Evolutionary conservation across 1,140 invertebrate species (phyloP).

Genomic region (Hydropsyche tenuis): DNA sequence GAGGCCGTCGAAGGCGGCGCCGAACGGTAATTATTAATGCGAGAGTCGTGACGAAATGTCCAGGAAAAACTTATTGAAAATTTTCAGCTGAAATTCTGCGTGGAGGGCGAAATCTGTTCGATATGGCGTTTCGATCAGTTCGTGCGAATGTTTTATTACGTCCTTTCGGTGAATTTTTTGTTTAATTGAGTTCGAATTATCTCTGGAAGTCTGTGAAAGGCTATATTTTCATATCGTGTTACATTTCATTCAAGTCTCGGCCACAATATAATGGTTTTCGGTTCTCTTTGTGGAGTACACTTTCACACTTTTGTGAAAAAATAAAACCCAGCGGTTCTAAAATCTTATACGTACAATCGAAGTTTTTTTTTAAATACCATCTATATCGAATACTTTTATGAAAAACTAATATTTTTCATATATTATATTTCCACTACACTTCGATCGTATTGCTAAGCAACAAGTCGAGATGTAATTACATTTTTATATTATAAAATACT

Average conservation of each 20-base stretch:
- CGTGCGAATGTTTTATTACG: too few species aligned
- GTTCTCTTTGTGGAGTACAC: slow-evolving; percentile 29
- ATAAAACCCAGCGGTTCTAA: not conserved
- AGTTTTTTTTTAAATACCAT: not conserved
- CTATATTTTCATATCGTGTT: slow-evolving; percentile 45
- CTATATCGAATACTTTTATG: not conserved
- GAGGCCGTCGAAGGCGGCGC: too few species aligned
- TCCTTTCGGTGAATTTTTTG: too few species aligned
- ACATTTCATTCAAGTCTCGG: slow-evolving; percentile 25
- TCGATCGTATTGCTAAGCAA: too few species aligned
- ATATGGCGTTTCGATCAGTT: too few species aligned
- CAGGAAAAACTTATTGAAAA: too few species aligned
- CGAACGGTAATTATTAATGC: not conserved
- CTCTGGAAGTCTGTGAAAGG: not conserved
- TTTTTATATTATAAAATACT: too few species aligned
- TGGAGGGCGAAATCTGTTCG: too few species aligned
- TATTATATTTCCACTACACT: too few species aligned
- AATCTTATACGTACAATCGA: not conserved
- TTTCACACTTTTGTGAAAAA: slow-evolving; percentile 2
- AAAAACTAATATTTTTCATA: too few species aligned
- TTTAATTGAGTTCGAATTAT: not conserved
- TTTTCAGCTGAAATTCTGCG: too few species aligned
- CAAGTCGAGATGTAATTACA: too few species aligned
- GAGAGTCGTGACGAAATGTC: not conserved
- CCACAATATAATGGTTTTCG: slow-evolving; percentile 34